Percentiles rank a stretch among this genome's conserved stretches.
phyloP scores from a whole-genome alignment of 2,888 invertebrate genomes.

The Embidobia sp. region DNA sequence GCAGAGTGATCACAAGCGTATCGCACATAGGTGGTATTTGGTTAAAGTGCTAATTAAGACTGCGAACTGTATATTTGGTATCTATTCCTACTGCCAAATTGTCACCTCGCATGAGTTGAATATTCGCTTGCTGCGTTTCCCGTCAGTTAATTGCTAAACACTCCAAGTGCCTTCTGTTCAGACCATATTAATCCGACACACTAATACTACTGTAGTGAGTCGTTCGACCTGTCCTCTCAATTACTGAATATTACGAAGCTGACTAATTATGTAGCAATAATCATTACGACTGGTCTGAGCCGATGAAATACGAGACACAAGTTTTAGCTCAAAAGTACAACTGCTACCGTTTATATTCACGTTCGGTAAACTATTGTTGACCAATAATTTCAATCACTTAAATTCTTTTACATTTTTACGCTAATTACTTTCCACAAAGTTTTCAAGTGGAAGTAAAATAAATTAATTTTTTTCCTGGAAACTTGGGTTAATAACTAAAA shows the following conservation, averaged over 20 bases:
- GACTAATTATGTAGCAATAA: constrained; percentile 46
- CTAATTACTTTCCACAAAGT: no score
- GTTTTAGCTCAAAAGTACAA: background rate
- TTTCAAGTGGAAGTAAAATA: no score
- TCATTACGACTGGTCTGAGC: constrained; percentile 16
- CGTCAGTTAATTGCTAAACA: constrained; percentile 62
- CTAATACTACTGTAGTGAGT: constrained; percentile 48
- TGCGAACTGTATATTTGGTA: constrained; percentile 47
- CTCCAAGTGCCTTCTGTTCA: constrained; percentile 56
- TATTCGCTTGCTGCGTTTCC: constrained; percentile 58
- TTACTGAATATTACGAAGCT: constrained; percentile 54
- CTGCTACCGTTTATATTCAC: no score
- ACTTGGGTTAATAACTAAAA: no score
- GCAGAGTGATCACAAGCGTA: constrained; percentile 11
- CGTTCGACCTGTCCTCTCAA: constrained; percentile 52
- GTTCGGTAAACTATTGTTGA: no score
- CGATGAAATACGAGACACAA: background rate
- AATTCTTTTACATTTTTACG: no score
- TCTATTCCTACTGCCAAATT: constrained; percentile 57
- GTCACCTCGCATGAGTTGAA: constrained; percentile 55
- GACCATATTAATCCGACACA: constrained; percentile 57
- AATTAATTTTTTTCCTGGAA: no score
- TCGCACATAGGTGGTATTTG: constrained; percentile 19
- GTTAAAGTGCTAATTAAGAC: constrained; percentile 51
- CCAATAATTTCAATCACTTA: no score